Evolutionary conservation across 2,113 vertebrate genomes (phyloP).

Genomic region (Tympanuchus pallidicinctus): DNA sequence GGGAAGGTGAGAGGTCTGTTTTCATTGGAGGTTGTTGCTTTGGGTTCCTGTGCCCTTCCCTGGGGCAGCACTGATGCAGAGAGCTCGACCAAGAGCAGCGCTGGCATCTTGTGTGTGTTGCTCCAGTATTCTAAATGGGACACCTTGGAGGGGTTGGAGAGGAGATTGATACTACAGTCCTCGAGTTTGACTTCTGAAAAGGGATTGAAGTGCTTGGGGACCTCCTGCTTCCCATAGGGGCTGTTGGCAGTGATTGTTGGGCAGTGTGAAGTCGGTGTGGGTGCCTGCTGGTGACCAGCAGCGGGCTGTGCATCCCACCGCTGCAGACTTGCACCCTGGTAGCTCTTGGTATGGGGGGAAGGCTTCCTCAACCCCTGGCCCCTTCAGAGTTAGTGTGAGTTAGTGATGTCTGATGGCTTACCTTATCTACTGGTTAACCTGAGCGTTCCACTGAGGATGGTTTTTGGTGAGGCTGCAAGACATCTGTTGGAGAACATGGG

Average conservation of each 20-base stretch:
- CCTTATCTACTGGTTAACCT: not conserved
- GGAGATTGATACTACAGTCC: not conserved
- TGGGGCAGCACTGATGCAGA: not conserved
- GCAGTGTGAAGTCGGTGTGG: not conserved
- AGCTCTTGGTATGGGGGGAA: not conserved
- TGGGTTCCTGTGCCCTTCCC: accelerated
- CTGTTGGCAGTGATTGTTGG: constrained; percentile 5
- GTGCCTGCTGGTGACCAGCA: not conserved
- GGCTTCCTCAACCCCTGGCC: not conserved
- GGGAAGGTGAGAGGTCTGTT: not conserved
- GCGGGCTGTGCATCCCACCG: not conserved
- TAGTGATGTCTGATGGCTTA: not conserved
- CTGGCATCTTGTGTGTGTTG: not conserved
- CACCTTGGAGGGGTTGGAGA: not conserved
- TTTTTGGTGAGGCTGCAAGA: not conserved
- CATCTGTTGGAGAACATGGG: not conserved
- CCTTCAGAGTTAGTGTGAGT: not conserved
- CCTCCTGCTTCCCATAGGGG: not conserved
- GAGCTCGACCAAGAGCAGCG: not conserved
- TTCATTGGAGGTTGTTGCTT: accelerated
- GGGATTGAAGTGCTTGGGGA: not conserved
- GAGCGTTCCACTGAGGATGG: not conserved
- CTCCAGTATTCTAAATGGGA: not conserved
- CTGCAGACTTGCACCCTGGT: not conserved
- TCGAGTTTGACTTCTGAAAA: not conserved